Percentiles rank a stretch among this genome's conserved stretches.
phyloP scores from a whole-genome alignment of 2,113 vertebrate genomes.

The Oryzias celebensis region DNA sequence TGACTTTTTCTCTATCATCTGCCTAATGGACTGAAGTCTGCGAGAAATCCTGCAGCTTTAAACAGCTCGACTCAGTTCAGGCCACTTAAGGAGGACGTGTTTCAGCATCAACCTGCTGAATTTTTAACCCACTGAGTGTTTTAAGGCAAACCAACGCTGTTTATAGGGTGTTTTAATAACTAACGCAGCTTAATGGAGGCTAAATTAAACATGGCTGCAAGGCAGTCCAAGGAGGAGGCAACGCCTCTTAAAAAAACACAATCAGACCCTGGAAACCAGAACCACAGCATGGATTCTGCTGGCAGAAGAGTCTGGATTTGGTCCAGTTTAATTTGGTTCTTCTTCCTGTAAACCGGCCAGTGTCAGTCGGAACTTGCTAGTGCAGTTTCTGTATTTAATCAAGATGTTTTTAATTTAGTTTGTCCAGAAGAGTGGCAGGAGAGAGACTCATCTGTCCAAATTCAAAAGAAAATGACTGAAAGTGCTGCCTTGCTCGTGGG shows the following conservation, averaged over 20 bases:
- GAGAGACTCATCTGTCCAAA: no score
- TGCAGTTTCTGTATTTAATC: background rate
- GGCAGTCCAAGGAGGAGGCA: no score
- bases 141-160: background rate
- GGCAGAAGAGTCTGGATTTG: background rate
- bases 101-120: conserved; percentile 30
- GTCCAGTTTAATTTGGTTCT: background rate
- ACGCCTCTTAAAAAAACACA: no score
- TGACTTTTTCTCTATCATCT: background rate
- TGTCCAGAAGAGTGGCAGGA: background rate
- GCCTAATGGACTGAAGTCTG: conserved; percentile 31
- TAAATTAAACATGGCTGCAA: conserved; percentile 49
- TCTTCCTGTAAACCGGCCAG: background rate
- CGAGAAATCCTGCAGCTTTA: background rate
- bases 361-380: background rate
- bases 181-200: conserved; percentile 18
- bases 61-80: conserved; percentile 2
- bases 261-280: no score
- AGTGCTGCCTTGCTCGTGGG: no score
- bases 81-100: conserved; percentile 19
- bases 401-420: background rate
- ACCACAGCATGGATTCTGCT: no score
- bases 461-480: no score
- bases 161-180: conserved; percentile 49
- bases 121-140: no score